Evolutionary conservation across 1,140 invertebrate genomes (phyloP), one percentile per base, ranked within the genome.

Genomic region (Drosophila sucinea): DNA sequence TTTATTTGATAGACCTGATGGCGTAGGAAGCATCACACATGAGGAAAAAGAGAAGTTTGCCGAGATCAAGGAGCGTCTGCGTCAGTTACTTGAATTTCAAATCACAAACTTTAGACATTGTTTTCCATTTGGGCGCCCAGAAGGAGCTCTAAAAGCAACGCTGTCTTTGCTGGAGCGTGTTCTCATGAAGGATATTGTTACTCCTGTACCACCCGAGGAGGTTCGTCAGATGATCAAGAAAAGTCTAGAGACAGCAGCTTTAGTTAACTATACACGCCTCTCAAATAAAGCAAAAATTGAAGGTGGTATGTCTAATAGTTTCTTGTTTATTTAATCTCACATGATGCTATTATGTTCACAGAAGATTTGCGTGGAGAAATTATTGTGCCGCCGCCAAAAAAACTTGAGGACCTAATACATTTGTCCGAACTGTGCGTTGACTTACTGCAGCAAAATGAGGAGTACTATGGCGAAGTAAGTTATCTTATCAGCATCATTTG

Each of bases 31-130:
- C 79, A 98, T 99, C 68, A 98, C 98, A 3, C 95, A 98, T 85
- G 98, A 98, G 91, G 99, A 99, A 92, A 99, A 98, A 91, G 98
- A 99, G 86, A 98, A 98, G 90, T 99, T 99, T 93, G 96, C 98
- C 67, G 97, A 99, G 92, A 97, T 99, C 67, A 99, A 99, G 92
- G 98, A 99, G 89, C 94, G 98, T 57, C 93, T 99, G 61, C 95
- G 97, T 87, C 95, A 97, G 79, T 93, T 99, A 64, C 93, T 99
- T 54, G 98, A 99, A 93, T 96, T 98, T 93, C 99, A 99, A 94
- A 99, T 99, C 68, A 99, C 99, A 3, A 99, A 99, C 94, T 99
- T 99, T 93, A 96, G 98, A 93, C 99, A 97, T 92, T 98, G 98
- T 92, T 99, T 99, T 94, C 99, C 99, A 55, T 99, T 99, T 93